Evolutionary conservation across 2,888 invertebrate species (phyloP), one percentile per base, ranked within the genome.

Genomic region (Taenaris catops): DNA sequence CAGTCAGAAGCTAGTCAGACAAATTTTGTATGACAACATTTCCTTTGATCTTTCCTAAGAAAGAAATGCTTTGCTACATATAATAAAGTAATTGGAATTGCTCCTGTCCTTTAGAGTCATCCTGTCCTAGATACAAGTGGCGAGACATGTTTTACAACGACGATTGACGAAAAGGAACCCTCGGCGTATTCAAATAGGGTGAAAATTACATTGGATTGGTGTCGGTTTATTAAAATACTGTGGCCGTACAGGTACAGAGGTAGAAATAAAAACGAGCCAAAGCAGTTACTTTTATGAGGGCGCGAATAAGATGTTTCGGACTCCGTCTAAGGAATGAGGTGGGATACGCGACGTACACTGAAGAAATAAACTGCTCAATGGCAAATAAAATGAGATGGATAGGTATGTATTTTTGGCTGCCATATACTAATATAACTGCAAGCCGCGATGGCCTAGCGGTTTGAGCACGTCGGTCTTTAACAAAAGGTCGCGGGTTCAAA

Each of bases 251-350:
- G 83, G 83, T 83, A 84, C 68, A 73, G 73, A 69, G 71, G 78
- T 68, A 73, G 81, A 83, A 81, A 86, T 84, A 84, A 84, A 86
- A 84, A 84, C 79, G 79, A 80, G 73, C 64, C 80, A 72, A 81
- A 79, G 81, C 81, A 83, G 86, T 86, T 84, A 84, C 86, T 83
- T 86, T 84, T 86, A 86, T 84, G 86, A 84, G 86, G 81, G 84
- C 86, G 86, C 79, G 86, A 86, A 86, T 84, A 86, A 86, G 84
- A 84, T 84, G 84, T 84, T 84, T 84, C 75, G 80, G 80, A 83
- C 78, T 78, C 70, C 67, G 74, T 74, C 78, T 78, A 68, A 80
- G 71, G 80, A 81, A 86, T 83, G 83, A 73, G 71, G 57, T 55
- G 35, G 36, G 43, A 54, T 48, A 60, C 7, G 16, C 41, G 25